Evolutionary conservation across 2,888 invertebrate genomes (phyloP), one percentile per base, ranked within the genome.

Genomic region (Coenonympha arcania): DNA sequence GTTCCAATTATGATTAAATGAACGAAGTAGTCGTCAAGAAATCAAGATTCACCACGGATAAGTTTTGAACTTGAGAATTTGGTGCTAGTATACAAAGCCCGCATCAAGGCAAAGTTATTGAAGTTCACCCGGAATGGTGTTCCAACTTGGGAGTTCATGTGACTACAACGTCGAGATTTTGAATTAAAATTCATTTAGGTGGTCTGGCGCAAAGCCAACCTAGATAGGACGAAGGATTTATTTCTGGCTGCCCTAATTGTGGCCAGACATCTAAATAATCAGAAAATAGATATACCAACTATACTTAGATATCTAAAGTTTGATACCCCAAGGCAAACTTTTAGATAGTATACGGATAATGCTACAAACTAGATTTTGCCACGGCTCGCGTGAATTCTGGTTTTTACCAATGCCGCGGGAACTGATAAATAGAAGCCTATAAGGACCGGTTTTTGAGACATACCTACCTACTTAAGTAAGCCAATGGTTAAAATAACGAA

Each of bases 161-260:
- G 48, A 45, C 41, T n/a, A 39, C 8, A 39, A 41, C 48, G 56
- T 52, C 51, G 53, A 45, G 53, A 57, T 55, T 52, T 56, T 54
- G 57, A 51, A 52, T 52, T 52, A 53, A 56, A 56, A 56, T 56
- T 57, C 57, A 57, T 57, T 57, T 57, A 50, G n/a, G n/a, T n/a
- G n/a, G 57, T 42, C 56, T 57, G 57, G 57, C 57, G 48, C 39
- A 30, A 37, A 39, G 53, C 56, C 57, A 57, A 53, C 30, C 28
- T 46, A 49, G 57, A 51, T 48, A 28, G 41, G 34, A 34, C 48
- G 43, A 30, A 39, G 30, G 48, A 50, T 55, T 55, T 52, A 46
- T 45, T 50, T 55, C n/a, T n/a, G n/a, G n/a, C n/a, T 46, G 46
- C 48, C 31, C 53, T 49, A 50, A 47, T 47, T 56, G 47, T 28